Conservation (phyloP, 2,888 invertebrate species). For the Thalpophila matura region DNA sequence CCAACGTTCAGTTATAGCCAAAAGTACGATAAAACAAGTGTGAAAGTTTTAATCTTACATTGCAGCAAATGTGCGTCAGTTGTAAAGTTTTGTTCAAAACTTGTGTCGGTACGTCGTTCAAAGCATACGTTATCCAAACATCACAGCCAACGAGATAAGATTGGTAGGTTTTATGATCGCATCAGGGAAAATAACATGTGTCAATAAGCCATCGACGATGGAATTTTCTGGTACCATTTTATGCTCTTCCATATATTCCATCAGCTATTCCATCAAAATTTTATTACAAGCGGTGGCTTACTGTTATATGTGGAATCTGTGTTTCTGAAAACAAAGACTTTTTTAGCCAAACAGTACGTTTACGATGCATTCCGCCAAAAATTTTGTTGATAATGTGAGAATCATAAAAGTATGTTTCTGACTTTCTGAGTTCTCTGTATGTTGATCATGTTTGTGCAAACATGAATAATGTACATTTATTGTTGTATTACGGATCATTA, state of each 20-base stretch:
- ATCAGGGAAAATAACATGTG: slow-evolving; percentile 83
- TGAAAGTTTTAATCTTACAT: slow-evolving; percentile 7
- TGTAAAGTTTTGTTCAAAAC: slow-evolving; percentile 23
- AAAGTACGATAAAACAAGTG: neutral
- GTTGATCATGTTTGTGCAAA: neutral
- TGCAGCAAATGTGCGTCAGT: slow-evolving; percentile 10
- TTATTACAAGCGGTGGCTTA: slow-evolving; percentile 72
- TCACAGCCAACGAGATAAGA: slow-evolving; percentile 75
- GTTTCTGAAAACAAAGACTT: slow-evolving; percentile 45
- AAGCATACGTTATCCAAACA: slow-evolving; percentile 76
- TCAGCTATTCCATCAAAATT: slow-evolving; percentile 77
- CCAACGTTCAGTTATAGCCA: slow-evolving; percentile 1
- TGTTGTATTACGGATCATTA: neutral
- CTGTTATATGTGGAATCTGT: slow-evolving; percentile 53
- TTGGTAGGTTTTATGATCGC: slow-evolving; percentile 80
- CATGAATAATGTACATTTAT: neutral
- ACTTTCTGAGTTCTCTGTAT: neutral
- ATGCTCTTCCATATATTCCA: slow-evolving; percentile 72
- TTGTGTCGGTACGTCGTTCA: slow-evolving; percentile 33
- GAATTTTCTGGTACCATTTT: slow-evolving; percentile 78
- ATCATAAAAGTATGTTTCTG: slow-evolving; percentile 5
- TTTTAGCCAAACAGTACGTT: slow-evolving; percentile 50
- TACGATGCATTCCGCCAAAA: slow-evolving; percentile 37
- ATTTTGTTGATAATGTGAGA: slow-evolving; percentile 18
- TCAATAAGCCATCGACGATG: slow-evolving; percentile 78